Evolutionary conservation across 2,888 invertebrate species (phyloP).

Genomic region (Steinernema scapterisci): DNA sequence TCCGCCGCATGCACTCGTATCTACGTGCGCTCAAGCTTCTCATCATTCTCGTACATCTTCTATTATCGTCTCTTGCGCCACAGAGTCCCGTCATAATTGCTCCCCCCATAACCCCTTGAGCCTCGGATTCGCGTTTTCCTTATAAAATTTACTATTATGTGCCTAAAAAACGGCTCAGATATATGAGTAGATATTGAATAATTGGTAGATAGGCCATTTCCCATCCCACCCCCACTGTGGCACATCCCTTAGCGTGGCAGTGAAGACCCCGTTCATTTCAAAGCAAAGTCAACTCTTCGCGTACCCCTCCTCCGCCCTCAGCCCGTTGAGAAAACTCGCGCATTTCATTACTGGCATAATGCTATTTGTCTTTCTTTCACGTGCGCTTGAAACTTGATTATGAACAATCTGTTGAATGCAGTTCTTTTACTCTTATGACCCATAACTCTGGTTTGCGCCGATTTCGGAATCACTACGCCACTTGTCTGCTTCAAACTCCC

Average conservation of each 20-base stretch:
- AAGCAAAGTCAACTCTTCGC: slow-evolving; percentile 1
- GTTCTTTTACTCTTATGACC: neutral
- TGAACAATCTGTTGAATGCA: neutral
- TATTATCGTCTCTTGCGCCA: neutral
- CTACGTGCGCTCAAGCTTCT: slow-evolving; percentile 36
- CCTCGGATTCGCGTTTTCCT: too few species aligned
- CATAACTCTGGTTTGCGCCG: too few species aligned
- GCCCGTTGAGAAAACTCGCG: slow-evolving; percentile 8
- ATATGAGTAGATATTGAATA: slow-evolving; percentile 27
- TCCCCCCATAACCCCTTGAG: neutral
- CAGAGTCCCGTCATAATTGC: neutral
- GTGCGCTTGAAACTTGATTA: slow-evolving; percentile 7
- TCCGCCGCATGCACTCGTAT: neutral
- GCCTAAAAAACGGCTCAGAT: neutral
- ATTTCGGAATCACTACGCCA: too few species aligned
- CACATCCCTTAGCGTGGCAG: slow-evolving; percentile 14
- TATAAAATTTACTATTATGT: too few species aligned
- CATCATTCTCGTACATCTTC: neutral
- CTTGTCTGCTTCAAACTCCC: too few species aligned
- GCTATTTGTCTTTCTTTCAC: slow-evolving; percentile 1
- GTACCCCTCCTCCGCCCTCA: neutral
- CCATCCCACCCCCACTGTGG: slow-evolving; percentile 24
- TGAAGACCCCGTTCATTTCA: neutral
- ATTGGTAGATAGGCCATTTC: slow-evolving; percentile 7
- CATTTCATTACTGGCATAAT: slow-evolving; percentile 19